phyloP scores from a whole-genome alignment of 1,140 invertebrate species.

The Drosophila ananassae region DNA sequence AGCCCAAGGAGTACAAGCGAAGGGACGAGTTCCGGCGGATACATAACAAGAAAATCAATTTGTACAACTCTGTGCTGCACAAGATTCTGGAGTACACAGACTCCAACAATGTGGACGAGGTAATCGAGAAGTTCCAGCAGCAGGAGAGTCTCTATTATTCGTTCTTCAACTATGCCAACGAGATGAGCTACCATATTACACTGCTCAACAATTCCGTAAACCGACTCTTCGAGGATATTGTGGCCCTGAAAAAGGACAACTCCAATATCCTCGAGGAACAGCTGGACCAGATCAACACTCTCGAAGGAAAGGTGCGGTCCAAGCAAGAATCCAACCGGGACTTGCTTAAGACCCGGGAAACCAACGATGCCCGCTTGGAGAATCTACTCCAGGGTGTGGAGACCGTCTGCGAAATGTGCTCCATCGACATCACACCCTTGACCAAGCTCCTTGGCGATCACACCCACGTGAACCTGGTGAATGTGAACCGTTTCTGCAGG shows the following conservation, averaged over 20 bases:
- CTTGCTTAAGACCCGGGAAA: conserved; percentile 46
- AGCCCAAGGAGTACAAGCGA: conserved; percentile 67
- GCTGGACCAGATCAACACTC: conserved; percentile 46
- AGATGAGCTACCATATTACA: conserved; percentile 75
- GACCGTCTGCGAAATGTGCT: conserved; percentile 63
- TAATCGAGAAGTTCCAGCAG: conserved; percentile 73
- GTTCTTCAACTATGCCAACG: conserved; percentile 78
- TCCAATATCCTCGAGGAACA: conserved; percentile 55
- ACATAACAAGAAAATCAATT: conserved; percentile 70
- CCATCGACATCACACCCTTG: conserved; percentile 54
- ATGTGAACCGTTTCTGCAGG: conserved; percentile 58
- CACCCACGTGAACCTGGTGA: conserved; percentile 62
- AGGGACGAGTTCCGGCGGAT: conserved; percentile 59
- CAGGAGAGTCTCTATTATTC: conserved; percentile 78
- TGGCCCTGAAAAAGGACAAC: conserved; percentile 62
- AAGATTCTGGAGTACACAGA: conserved; percentile 70
- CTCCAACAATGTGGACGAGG: conserved; percentile 56
- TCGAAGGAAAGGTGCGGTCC: conserved; percentile 49
- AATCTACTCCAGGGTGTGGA: conserved; percentile 70
- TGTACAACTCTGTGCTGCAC: conserved; percentile 71
- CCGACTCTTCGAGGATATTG: conserved; percentile 68
- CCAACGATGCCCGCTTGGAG: conserved; percentile 57
- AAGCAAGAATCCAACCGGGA: conserved; percentile 59
- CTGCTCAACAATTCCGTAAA: conserved; percentile 75
- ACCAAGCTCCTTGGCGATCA: conserved; percentile 58